Evolutionary conservation across 2,113 vertebrate species (phyloP).

Genomic region (Alethe castanea): DNA sequence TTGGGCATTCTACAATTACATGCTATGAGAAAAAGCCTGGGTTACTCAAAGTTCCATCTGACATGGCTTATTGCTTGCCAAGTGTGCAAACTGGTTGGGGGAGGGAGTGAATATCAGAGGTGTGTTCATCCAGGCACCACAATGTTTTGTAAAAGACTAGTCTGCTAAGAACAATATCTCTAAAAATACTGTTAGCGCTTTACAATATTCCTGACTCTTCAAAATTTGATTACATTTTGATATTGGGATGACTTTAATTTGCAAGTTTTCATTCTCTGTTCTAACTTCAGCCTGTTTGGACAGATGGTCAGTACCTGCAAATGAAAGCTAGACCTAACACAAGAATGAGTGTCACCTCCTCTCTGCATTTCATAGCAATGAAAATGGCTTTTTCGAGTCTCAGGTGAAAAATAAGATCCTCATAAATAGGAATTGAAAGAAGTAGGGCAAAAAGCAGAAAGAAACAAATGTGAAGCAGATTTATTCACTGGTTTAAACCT

Average conservation of each 20-base stretch:
- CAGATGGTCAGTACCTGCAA: not conserved
- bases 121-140: not conserved
- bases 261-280: not conserved
- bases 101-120: not conserved
- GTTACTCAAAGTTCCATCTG: not conserved
- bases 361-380: not conserved
- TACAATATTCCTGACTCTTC: not conserved
- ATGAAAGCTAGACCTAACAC: not conserved
- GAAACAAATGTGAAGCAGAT: not conserved
- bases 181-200: not conserved
- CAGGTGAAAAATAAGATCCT: not conserved
- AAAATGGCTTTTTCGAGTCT: not conserved
- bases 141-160: not conserved
- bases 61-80: not conserved
- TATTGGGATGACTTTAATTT: not conserved
- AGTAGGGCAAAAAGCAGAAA: not conserved
- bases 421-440: not conserved
- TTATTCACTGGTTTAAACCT: not conserved
- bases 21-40: accelerated
- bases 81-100: not conserved
- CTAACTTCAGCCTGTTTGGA: not conserved
- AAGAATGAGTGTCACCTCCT: not conserved
- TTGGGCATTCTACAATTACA: not conserved
- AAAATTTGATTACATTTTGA: not conserved
- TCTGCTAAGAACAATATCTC: not conserved